Conservation (phyloP, 2,888 invertebrate species). For the Alcis repandata region DNA sequence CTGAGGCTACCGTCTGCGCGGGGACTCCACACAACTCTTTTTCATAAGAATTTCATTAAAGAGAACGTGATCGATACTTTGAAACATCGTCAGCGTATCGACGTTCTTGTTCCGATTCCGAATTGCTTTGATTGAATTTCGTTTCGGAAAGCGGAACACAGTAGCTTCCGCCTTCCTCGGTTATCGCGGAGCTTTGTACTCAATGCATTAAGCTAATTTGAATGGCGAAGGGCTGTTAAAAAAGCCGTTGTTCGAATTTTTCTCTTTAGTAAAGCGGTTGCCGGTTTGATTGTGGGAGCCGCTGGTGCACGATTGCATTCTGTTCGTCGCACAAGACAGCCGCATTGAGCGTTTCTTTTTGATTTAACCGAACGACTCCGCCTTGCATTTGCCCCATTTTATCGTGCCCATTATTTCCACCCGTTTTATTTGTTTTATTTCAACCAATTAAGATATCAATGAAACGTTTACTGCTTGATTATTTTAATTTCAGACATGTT, state of each 20-base stretch:
- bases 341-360: slow-evolving; percentile 75
- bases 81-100: slow-evolving; percentile 51
- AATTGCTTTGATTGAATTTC: slow-evolving; percentile 68
- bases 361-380: slow-evolving; percentile 65
- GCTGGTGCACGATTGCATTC: slow-evolving; percentile 76
- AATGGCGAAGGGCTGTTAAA: slow-evolving; percentile 80
- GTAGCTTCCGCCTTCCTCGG: slow-evolving; percentile 70
- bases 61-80: slow-evolving; percentile 57
- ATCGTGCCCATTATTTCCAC: slow-evolving; percentile 62
- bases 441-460: slow-evolving; percentile 53
- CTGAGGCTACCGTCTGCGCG: slow-evolving; percentile 72
- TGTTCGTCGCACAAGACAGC: slow-evolving; percentile 75
- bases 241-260: slow-evolving; percentile 83
- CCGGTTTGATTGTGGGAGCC: slow-evolving; percentile 77
- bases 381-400: slow-evolving; percentile 62
- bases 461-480: slow-evolving; percentile 49
- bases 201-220: slow-evolving; percentile 85
- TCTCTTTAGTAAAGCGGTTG: slow-evolving; percentile 75
- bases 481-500: slow-evolving; percentile 48
- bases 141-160: slow-evolving; percentile 60
- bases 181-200: slow-evolving; percentile 82
- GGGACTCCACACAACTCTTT: slow-evolving; percentile 77
- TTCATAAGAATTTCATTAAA: slow-evolving; percentile 60
- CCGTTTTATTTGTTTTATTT: slow-evolving; percentile 60
- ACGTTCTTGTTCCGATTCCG: slow-evolving; percentile 53